A percentile compares a stretch with the other conserved stretches of the same genome.
These are phyloP conservation scores for Asteroscopus sphinx DNA, from an alignment of 2,888 invertebrate genomes.

Conservation along the genomic window DNA sequence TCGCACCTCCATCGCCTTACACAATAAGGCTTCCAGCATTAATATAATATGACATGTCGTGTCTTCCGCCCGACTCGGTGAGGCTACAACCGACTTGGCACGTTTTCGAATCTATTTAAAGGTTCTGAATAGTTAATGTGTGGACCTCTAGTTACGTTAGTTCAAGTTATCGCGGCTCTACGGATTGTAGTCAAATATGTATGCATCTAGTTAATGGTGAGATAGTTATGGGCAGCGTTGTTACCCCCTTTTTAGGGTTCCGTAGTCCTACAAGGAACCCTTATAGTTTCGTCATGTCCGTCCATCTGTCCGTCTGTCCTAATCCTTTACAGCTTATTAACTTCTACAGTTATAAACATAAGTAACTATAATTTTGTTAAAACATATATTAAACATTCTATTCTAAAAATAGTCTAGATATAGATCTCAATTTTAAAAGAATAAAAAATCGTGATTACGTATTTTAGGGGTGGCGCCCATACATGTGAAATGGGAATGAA, in stretches of 20 bases:
- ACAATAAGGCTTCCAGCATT: slow-evolving; percentile 57
- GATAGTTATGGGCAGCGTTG: slow-evolving; percentile 31
- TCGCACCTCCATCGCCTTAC: slow-evolving; percentile 4
- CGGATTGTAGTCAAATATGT: slow-evolving; percentile 56
- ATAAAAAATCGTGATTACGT: too few relatives aligned
- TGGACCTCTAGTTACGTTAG: slow-evolving; percentile 52
- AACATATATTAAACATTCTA: too few relatives aligned
- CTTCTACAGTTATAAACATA: too few relatives aligned
- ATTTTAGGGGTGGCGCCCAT: too few relatives aligned
- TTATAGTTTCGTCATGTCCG: too few relatives aligned
- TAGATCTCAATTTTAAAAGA: too few relatives aligned
- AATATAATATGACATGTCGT: slow-evolving; percentile 73
- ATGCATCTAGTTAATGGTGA: slow-evolving; percentile 49
- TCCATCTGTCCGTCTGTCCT: too few relatives aligned
- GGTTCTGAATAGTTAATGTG: slow-evolving; percentile 81
- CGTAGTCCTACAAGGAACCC: too few relatives aligned
- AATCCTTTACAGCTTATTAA: too few relatives aligned
- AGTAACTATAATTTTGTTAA: too few relatives aligned
- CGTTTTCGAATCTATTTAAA: slow-evolving; percentile 87
- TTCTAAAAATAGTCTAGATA: too few relatives aligned
- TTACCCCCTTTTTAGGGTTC: slow-evolving; percentile 6
- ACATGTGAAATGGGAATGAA: too few relatives aligned
- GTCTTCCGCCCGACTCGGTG: slow-evolving; percentile 41
- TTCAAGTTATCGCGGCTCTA: slow-evolving; percentile 39
- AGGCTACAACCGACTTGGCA: slow-evolving; percentile 71